phyloP scores from a whole-genome alignment of 2,113 vertebrate genomes.

The Isichthys henryi region DNA sequence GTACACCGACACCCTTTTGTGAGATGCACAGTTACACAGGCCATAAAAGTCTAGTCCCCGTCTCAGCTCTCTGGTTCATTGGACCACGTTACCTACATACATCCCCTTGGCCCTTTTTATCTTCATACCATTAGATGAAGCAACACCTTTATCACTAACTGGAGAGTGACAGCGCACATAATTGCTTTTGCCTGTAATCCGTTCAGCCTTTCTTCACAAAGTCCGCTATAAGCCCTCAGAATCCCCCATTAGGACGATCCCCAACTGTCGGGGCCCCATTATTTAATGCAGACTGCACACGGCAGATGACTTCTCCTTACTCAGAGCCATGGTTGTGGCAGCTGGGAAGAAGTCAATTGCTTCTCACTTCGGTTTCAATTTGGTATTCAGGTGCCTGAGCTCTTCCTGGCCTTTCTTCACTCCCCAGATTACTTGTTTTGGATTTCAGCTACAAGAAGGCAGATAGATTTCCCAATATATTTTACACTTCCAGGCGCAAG shows the following conservation, averaged over 20 bases:
- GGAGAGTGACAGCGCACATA: conserved; percentile 2
- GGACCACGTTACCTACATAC: background rate
- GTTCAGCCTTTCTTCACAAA: background rate
- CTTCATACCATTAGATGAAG: background rate
- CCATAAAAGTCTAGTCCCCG: background rate
- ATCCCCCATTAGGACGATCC: background rate
- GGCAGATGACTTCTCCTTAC: background rate
- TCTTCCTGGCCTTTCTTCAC: background rate
- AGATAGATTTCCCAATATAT: background rate
- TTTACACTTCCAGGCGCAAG: background rate
- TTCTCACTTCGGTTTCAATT: background rate
- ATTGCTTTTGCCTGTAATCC: background rate
- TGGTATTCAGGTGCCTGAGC: background rate
- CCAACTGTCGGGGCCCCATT: background rate
- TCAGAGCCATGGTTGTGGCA: background rate
- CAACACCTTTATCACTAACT: conserved; percentile 1
- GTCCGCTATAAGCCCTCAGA: background rate
- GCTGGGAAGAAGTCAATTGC: conserved; percentile 6
- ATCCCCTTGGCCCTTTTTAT: background rate
- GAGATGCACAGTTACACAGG: background rate
- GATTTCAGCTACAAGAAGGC: background rate
- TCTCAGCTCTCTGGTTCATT: background rate
- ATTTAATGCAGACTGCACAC: conserved; percentile 1
- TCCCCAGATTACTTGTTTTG: background rate
- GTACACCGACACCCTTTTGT: background rate